A percentile compares a stretch with the other conserved stretches of the same genome.
Conservation (phyloP, 1,140 invertebrate species). For the Drosophila takahashii region DNA sequence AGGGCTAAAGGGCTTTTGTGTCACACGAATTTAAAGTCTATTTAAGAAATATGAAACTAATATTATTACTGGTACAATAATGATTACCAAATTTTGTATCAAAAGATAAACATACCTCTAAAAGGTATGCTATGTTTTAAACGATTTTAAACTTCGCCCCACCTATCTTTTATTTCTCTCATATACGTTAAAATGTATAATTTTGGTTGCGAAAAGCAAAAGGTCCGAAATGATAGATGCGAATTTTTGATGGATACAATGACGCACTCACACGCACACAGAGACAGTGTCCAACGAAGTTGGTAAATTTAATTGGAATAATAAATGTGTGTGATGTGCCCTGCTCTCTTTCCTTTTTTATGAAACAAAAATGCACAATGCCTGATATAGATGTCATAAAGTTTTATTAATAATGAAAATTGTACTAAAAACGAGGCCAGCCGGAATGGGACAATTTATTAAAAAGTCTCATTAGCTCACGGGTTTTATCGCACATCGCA, state of each 20-base stretch:
- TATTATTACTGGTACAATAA: too few relatives aligned
- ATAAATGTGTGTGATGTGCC: constrained; percentile 48
- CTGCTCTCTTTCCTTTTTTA: constrained; percentile 44
- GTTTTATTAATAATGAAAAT: constrained; percentile 84
- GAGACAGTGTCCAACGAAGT: constrained; percentile 57
- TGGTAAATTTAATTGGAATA: constrained; percentile 77
- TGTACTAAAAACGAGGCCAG: constrained; percentile 72
- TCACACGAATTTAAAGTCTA: too few relatives aligned
- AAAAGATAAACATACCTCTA: neutral
- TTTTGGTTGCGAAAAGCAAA: constrained; percentile 1
- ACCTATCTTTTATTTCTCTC: neutral
- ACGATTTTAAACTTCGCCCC: neutral
- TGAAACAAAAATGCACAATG: constrained; percentile 60
- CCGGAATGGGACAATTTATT: constrained; percentile 73
- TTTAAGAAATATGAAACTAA: too few relatives aligned
- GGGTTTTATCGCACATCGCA: constrained; percentile 77
- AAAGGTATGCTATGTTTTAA: constrained; percentile 7
- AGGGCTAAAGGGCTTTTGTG: too few relatives aligned
- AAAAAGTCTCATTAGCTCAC: constrained; percentile 80
- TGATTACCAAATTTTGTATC: too few relatives aligned
- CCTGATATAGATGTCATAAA: constrained; percentile 78
- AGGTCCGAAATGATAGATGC: constrained; percentile 38
- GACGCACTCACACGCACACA: constrained; percentile 50
- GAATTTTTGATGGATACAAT: constrained; percentile 53
- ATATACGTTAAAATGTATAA: neutral